A percentile compares a stretch with the other conserved stretches of the same genome.
Evolutionary conservation across 2,888 invertebrate species (phyloP).

Genomic region (Oligia fasciuncula): DNA sequence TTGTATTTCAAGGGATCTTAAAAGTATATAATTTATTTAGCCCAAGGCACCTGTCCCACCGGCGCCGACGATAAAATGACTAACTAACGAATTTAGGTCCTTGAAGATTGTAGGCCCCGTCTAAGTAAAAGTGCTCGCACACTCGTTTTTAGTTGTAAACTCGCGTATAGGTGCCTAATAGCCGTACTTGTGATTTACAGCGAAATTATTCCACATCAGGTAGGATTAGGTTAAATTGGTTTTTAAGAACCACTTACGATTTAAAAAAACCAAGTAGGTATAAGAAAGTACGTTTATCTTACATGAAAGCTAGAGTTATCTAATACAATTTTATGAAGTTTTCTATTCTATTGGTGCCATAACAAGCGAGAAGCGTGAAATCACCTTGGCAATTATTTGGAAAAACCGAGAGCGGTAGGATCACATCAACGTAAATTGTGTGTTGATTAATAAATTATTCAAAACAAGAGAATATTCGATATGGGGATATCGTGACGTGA

Average conservation of each 20-base stretch:
- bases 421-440: background rate
- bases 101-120: background rate
- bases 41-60: background rate
- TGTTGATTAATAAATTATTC: background rate
- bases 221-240: background rate
- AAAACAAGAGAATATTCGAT: slow-evolving; percentile 22
- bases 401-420: background rate
- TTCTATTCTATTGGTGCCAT: background rate
- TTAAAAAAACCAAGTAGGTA: background rate
- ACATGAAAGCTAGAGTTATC: background rate
- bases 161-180: background rate
- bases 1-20: background rate
- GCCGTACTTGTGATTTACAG: background rate
- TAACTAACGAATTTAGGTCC: background rate
- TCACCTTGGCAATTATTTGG: background rate
- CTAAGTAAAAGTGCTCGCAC: background rate
- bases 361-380: background rate
- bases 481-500: slow-evolving; percentile 8
- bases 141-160: background rate
- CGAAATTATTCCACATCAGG: background rate
- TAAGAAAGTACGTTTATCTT: background rate
- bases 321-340: background rate
- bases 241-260: background rate
- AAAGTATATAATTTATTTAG: background rate
- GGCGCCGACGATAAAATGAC: background rate